Evolutionary conservation across 2,797 vertebrate species (phyloP).

Genomic region (Ciconia nigra): DNA sequence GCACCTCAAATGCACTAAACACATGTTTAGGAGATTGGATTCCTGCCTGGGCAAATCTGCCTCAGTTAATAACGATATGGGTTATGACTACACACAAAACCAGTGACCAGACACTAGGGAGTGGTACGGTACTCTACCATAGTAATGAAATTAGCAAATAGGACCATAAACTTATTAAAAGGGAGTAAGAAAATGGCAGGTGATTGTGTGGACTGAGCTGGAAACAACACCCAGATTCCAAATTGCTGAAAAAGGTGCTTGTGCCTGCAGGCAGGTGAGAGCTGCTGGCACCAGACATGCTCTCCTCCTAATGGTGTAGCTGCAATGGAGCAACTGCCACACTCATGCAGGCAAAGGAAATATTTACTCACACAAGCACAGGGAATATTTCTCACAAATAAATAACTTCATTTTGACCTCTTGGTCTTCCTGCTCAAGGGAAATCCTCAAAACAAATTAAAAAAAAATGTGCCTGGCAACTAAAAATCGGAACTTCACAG

Average conservation of each 20-base stretch:
- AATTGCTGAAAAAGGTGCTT: background rate
- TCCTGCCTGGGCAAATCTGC: background rate
- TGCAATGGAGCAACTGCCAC: background rate
- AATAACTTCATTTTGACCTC: background rate
- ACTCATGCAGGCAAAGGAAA: fast-evolving
- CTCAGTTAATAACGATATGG: background rate
- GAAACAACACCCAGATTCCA: background rate
- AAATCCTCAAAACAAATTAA: background rate
- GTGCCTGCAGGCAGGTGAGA: background rate
- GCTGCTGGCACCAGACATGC: fast-evolving
- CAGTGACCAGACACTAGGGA: background rate
- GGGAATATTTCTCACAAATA: background rate
- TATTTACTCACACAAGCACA: background rate
- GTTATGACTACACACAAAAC: fast-evolving
- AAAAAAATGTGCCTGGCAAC: background rate
- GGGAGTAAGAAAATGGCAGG: background rate
- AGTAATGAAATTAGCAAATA: background rate
- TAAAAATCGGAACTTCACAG: background rate
- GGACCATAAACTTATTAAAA: background rate
- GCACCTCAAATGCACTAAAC: background rate
- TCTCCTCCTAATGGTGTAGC: background rate
- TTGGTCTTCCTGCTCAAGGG: background rate
- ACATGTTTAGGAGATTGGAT: background rate
- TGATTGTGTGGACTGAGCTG: background rate
- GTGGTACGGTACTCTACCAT: background rate